These are phyloP conservation scores for Adela reaumurella DNA, from an alignment of 2,888 invertebrate genomes.

Conservation along the genomic window DNA sequence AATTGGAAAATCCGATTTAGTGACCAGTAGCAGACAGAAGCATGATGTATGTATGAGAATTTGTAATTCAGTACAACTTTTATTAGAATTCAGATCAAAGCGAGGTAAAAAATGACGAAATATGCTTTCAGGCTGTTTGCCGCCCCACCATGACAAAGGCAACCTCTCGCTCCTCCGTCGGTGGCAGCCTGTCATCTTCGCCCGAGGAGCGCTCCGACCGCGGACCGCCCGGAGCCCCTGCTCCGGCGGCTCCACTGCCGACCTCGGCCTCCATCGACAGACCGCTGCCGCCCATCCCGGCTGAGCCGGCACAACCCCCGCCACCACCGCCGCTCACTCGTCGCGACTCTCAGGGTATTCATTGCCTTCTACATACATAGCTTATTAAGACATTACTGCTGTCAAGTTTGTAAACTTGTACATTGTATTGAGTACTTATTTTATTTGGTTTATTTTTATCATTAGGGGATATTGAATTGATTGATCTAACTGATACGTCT, in stretches of 20 bases:
- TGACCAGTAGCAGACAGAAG: too few species aligned
- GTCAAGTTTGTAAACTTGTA: not conserved
- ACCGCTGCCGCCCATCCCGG: conserved; percentile 61
- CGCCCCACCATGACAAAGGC: conserved; percentile 44
- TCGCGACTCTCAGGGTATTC: conserved; percentile 68
- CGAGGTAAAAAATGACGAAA: too few species aligned
- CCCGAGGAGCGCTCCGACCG: conserved; percentile 35
- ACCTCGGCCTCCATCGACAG: conserved; percentile 47
- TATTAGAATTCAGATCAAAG: too few species aligned
- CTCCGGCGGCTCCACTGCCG: conserved; percentile 39
- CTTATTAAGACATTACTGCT: not conserved
- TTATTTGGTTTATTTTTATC: too few species aligned
- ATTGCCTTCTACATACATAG: too few species aligned
- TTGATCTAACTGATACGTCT: too few species aligned
- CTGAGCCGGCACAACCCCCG: conserved; percentile 45
- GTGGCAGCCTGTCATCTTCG: conserved; percentile 48
- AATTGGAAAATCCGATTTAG: too few species aligned
- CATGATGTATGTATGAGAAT: too few species aligned
- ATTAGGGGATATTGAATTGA: too few species aligned
- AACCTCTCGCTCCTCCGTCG: conserved; percentile 42
- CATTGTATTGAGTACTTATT: not conserved
- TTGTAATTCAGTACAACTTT: too few species aligned
- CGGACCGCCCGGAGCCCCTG: conserved; percentile 38
- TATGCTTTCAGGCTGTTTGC: conserved; percentile 34
- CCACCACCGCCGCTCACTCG: conserved; percentile 46